Base-by-base conservation (phyloP, 2,797 vertebrate genomes). In the Danio jaintianensis region DNA sequence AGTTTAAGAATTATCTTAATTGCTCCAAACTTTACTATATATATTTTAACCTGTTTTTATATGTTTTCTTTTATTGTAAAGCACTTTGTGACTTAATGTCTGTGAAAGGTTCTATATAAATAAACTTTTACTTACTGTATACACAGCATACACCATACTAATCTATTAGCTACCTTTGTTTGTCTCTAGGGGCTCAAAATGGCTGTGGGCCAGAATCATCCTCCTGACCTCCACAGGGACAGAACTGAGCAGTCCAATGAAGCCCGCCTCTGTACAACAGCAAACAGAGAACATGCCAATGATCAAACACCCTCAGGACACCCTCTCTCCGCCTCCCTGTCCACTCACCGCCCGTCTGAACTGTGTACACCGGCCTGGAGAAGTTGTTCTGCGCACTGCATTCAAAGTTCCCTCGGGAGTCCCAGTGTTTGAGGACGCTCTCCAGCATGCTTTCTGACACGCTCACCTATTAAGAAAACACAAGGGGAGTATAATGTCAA, bases 191-290 rank as follows among this genome's bases (percentile, higher is more conserved):
- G 50, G 52, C 88, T 89, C 90, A 63, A 76, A 72, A 62, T 84
- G 84, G 53, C 29, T 86, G 16, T 77, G 80, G 52, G 69, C 64
- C 80, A 89, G 43, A 69, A 95, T 70, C 63, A 96, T 85, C 7
- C 83, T 79, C 20, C 83, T 86, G 1, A 98, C 64, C 5, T 92
- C 83, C 40, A 89, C 79, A 38, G 89, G 91, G 62, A 95, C 86
- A 4, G 94, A 91, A 1, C 86, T 86, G 67, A 93, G 92, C 22
- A 96, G 87, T 7, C 96, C 96, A 18, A 93, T 80, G 87, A 98
- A 98, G n/a, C 96, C 96, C n/a, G 80, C 77, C 13, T 78, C 97
- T 97, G 87, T 36, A 61, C 47, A 53, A 75, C 1, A 3, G 58
- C 50, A 86, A 80, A 81, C 70, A 82, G 61, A 45, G 11, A 13